Evolutionary conservation across 2,797 vertebrate genomes (phyloP).

Genomic region (Gobio occitaniae): DNA sequence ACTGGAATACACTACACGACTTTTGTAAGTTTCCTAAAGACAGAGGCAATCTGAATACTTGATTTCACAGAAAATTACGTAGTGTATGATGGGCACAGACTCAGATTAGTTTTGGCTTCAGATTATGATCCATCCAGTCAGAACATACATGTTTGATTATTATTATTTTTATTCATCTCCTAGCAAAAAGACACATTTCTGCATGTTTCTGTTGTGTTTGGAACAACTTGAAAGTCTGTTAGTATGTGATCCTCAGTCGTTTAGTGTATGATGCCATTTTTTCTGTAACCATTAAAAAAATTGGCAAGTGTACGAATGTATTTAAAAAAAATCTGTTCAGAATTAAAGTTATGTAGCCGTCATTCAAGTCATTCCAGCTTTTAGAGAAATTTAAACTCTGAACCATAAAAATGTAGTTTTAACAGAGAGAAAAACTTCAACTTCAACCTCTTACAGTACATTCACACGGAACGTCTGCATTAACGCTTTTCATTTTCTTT

Average conservation of each 20-base stretch:
- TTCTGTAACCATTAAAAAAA: neutral
- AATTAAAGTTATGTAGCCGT: neutral
- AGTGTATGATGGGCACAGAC: neutral
- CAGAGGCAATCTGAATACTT: neutral
- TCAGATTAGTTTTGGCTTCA: neutral
- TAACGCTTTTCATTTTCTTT: too few relatives aligned
- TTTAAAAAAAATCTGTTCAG: too few relatives aligned
- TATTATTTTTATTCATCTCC: too few relatives aligned
- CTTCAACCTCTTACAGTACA: neutral
- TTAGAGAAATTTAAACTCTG: neutral
- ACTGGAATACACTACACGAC: neutral
- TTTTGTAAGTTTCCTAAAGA: neutral
- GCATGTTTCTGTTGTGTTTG: neutral
- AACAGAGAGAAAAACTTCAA: neutral
- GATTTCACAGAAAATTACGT: neutral
- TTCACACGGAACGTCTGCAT: too few relatives aligned
- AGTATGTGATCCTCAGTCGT: neutral
- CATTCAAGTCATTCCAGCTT: neutral
- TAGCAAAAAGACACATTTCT: neutral
- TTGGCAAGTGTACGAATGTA: neutral
- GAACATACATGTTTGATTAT: neutral
- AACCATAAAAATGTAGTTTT: neutral
- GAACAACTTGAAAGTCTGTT: neutral
- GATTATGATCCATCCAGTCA: neutral
- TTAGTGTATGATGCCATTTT: neutral